Conservation (phyloP, 2,113 vertebrate genomes). For the Dermatemys mawii region DNA sequence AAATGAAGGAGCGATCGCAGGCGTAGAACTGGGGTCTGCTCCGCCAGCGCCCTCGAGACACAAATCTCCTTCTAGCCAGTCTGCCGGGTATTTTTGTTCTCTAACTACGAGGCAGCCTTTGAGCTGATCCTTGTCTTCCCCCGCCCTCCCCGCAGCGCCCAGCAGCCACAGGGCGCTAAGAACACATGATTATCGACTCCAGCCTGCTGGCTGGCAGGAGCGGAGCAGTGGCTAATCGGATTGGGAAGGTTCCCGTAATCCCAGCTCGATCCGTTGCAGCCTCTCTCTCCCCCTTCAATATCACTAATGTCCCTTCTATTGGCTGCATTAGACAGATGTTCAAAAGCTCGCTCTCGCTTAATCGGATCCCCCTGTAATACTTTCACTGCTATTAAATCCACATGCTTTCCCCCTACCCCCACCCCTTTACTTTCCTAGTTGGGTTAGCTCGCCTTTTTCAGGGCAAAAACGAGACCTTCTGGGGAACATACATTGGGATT, state of each 20-base stretch:
- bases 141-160: too few species aligned
- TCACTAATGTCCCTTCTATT: constrained; percentile 80
- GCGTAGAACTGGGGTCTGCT: not conserved
- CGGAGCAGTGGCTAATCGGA: constrained; percentile 76
- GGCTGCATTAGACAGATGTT: constrained; percentile 82
- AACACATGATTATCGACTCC: not conserved
- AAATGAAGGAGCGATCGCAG: not conserved
- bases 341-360: constrained; percentile 66
- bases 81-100: not conserved
- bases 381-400: constrained; percentile 80
- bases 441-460: constrained; percentile 61
- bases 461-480: constrained; percentile 59
- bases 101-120: not conserved
- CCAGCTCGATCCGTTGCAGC: constrained; percentile 60
- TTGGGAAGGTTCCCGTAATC: constrained; percentile 80
- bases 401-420: constrained; percentile 15
- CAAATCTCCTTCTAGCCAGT: not conserved
- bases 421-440: constrained; percentile 57
- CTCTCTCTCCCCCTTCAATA: constrained; percentile 64
- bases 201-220: constrained; percentile 13
- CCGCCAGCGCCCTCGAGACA: fast-evolving
- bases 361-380: constrained; percentile 75
- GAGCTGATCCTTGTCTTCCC: not conserved
- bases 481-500: constrained; percentile 56
- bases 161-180: not conserved